Conservation (phyloP, 2,113 vertebrate genomes). For the Pygoscelis antarcticus region DNA sequence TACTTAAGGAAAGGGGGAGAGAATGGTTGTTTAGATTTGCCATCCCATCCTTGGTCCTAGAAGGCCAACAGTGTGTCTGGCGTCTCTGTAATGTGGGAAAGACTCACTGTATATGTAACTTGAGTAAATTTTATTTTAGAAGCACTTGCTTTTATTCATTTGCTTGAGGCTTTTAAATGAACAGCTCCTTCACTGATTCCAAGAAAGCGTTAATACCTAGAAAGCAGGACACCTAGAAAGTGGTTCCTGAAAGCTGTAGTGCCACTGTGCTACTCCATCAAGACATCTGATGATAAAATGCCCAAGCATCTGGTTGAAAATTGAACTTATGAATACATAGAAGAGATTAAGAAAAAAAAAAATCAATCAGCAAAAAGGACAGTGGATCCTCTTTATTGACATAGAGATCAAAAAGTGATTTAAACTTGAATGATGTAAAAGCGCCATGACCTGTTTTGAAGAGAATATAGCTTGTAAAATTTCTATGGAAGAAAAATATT, state of each 20-base stretch:
- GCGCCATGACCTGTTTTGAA: accelerated
- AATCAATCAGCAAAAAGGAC: neutral
- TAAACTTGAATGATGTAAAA: neutral
- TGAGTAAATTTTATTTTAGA: neutral
- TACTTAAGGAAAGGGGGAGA: neutral
- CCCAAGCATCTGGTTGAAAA: neutral
- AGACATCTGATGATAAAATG: neutral
- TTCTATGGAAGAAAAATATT: neutral
- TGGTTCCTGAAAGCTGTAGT: neutral
- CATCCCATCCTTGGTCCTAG: no score
- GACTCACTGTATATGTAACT: neutral
- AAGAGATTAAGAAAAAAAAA: neutral
- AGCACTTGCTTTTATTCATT: neutral
- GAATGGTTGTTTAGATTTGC: neutral
- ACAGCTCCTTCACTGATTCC: neutral
- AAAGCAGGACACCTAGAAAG: neutral
- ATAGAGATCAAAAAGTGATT: neutral
- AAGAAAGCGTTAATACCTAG: neutral
- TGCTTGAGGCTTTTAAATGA: neutral
- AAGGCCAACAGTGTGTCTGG: neutral
- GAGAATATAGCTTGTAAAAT: neutral
- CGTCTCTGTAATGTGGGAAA: neutral
- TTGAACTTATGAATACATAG: neutral
- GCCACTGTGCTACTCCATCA: neutral
- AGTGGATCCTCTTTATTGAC: neutral